phyloP scores from a whole-genome alignment of 2,888 invertebrate genomes.

The Rhagophthalmus giganteus region DNA sequence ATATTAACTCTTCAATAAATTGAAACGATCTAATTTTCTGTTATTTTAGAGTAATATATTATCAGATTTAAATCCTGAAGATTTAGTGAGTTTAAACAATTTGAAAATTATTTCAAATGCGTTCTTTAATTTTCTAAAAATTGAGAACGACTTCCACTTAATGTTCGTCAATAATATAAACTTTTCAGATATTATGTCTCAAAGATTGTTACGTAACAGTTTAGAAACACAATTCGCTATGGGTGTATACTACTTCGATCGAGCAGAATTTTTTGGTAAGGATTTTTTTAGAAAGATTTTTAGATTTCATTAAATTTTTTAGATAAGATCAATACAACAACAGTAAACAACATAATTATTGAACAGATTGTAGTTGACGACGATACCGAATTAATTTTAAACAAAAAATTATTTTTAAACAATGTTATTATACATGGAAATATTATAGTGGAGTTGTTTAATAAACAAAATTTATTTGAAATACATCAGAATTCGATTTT shows the following conservation, averaged over 20 bases:
- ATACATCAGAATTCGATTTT: constrained; percentile 22
- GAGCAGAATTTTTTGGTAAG: constrained; percentile 42
- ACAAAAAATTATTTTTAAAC: constrained; percentile 43
- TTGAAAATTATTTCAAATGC: constrained; percentile 39
- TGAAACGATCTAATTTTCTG: constrained; percentile 9
- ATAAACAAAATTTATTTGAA: constrained; percentile 19
- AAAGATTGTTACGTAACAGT: constrained; percentile 40
- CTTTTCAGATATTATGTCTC: constrained; percentile 41
- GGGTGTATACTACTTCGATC: constrained; percentile 43
- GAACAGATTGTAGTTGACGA: constrained; percentile 47
- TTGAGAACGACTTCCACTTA: constrained; percentile 43
- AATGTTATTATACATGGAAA: constrained; percentile 41
- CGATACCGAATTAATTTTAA: constrained; percentile 41
- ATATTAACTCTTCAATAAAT: constrained; percentile 7
- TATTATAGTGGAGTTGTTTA: constrained; percentile 30
- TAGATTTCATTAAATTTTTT: too few species aligned
- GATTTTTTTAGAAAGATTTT: too few species aligned
- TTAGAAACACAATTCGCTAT: constrained; percentile 37
- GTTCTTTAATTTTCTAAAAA: constrained; percentile 42
- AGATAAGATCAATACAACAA: constrained; percentile 41
- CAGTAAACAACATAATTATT: constrained; percentile 44
- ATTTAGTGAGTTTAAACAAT: constrained; percentile 43
- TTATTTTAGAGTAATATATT: constrained; percentile 40
- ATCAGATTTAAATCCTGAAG: constrained; percentile 40
- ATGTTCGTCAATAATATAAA: constrained; percentile 42